phyloP scores from a whole-genome alignment of 2,113 vertebrate species.

The Aix galericulata region DNA sequence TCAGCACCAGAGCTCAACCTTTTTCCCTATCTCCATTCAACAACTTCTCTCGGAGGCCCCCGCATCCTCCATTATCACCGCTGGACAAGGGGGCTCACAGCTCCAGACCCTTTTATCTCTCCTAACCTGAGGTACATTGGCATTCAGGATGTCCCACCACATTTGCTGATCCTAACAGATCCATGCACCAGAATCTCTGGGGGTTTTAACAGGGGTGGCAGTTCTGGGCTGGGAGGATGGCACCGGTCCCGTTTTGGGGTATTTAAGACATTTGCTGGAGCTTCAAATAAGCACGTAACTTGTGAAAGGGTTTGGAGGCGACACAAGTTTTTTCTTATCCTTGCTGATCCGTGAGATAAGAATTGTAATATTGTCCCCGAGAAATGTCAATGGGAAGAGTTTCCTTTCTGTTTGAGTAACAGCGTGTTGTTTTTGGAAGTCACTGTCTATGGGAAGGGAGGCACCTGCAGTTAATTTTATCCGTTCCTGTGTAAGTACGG shows the following conservation, averaged over 20 bases:
- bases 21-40: background rate
- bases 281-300: background rate
- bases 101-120: constrained; percentile 11
- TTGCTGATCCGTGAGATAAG: constrained; percentile 10
- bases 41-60: background rate
- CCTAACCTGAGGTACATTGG: background rate
- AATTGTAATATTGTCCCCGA: background rate
- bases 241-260: background rate
- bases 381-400: constrained; percentile 1
- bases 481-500: constrained; percentile 22
- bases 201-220: background rate
- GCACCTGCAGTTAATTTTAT: constrained; percentile 64
- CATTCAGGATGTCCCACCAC: background rate
- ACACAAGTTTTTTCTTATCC: background rate
- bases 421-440: constrained; percentile 59
- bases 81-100: background rate
- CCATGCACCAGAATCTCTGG: background rate
- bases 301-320: background rate
- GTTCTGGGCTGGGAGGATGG: background rate
- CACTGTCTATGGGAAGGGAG: constrained; percentile 58
- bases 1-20: background rate
- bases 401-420: background rate
- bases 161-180: background rate
- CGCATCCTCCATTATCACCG: rapidly evolving
- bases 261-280: background rate